Evolutionary conservation across 2,888 invertebrate species (phyloP).

Genomic region (Orthosia gracilis): DNA sequence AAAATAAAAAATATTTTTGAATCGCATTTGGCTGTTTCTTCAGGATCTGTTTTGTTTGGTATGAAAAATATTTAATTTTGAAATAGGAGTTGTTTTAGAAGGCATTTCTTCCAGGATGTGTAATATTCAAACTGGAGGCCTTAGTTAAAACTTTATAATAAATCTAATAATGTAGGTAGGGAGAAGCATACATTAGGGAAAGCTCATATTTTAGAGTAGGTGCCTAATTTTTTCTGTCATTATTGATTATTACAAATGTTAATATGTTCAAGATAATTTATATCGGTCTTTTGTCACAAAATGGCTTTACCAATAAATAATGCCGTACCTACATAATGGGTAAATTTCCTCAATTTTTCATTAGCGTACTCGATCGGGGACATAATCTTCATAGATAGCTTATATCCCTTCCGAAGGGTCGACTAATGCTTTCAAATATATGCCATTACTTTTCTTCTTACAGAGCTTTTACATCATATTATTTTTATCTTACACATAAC

Average conservation of each 20-base stretch:
- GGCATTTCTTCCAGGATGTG: background rate
- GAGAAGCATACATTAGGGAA: background rate
- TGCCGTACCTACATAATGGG: constrained; percentile 9
- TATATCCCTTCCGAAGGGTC: constrained; percentile 31
- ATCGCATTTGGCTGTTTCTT: constrained; percentile 62
- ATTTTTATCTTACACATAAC: background rate
- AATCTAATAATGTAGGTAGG: background rate
- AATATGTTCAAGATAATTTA: constrained; percentile 7
- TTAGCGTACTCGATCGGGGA: constrained; percentile 17
- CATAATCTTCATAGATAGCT: constrained; percentile 35
- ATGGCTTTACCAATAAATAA: constrained; percentile 18
- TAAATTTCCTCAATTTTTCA: constrained; percentile 35
- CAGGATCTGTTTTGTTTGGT: constrained; percentile 18
- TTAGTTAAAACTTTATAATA: no score
- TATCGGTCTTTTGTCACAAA: background rate
- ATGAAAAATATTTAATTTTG: background rate
- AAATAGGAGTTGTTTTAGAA: background rate
- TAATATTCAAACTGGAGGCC: background rate
- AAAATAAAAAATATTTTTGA: constrained; percentile 44
- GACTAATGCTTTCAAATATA: constrained; percentile 47
- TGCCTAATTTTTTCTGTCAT: no score
- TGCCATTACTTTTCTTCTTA: constrained; percentile 36
- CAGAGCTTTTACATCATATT: background rate
- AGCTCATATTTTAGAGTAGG: background rate
- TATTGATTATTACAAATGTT: background rate